Base-by-base conservation (phyloP, 2,797 vertebrate species). In the Geotria australis region DNA sequence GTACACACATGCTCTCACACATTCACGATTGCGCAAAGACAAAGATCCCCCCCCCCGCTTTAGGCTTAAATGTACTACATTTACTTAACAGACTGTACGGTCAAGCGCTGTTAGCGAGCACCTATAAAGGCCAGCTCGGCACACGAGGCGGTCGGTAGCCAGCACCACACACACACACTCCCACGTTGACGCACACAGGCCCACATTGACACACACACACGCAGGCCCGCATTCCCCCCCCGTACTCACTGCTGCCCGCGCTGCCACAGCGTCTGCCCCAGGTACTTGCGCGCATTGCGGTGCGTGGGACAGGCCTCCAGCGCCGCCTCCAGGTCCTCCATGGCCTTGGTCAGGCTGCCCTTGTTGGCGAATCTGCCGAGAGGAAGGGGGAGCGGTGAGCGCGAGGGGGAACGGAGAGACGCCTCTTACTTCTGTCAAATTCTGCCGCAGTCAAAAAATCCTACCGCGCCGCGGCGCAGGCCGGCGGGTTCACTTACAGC, bases 261-360 rank as follows among this genome's bases (percentile, higher is more conserved):
- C 67, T 95, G 88, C 65, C 95, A 85, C 24, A 98, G 76, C 0
- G 89, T 98, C 70, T 96, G 91, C 65, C 88, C 89, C 56, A 98
- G 79, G 60, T 98, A 98, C 67, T 96, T 96, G 67, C 79, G 85
- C 48, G 91, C 89, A 10, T 98, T 98, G 60, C 86, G 80, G 51
- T 98, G 91, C 3, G 80, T 81, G 46, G 88, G 82, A 63, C 80
- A 88, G 66, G 69, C 79, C 67, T 85, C 73, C 65, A 96, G 67
- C 24, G 85, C 89, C 63, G 81, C 63, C 61, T 98, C 85, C 71
- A 98, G 96, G 66, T 98, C 85, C 58, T 74, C 62, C 57, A 94
- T 91, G 2, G 91, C 88, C 74, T 94, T 96, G 67, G 80, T 67
- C 59, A 98, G 70, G 64, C 85, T 83, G 66, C 88, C 89, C 72